Base-by-base conservation (phyloP, 2,797 vertebrate genomes). In the Pseudopleuronectes americanus region DNA sequence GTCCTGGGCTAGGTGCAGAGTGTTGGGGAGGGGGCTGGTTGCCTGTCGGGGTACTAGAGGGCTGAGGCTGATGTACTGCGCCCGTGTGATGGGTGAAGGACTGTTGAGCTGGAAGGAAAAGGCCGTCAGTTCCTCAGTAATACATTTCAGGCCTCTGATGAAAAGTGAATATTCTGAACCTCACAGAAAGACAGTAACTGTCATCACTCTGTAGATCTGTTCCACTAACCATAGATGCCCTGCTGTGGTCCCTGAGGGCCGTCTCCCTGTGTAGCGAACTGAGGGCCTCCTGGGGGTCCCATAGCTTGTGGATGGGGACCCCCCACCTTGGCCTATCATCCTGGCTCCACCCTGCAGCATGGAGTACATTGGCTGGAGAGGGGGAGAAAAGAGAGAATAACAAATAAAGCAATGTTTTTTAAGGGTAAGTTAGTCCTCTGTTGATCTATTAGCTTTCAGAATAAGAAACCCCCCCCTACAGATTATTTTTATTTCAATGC, bases 21-120 rank as follows among this genome's bases (percentile, higher is more conserved):
- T 98, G 96, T 89, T 98, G 96, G 41, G 95, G 95, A 52, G 95
- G 96, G 8, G 94, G 96, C 88, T 97, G 96, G 92, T 90, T 98
- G 80, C 96, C 96, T 22, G 96, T 97, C 3, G 96, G 96, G 2
- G 96, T 98, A 84, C 95, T 97, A 74, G 96, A 96, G 38, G 96
- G 96, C 86, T 97, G 96, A 2, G 96, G 96, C 60, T 94, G 96
- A 88, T 97, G 96, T 64, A 97, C 93, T 80, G 95, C 93, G 2
- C 95, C 95, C 6, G 96, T 91, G 84, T 96, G 96, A 86, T 97
- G 96, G 48, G 96, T 89, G 84, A 96, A 97, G 31, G 96, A 94
- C 89, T 97, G 96, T 36, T 95, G 94, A 73, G 96, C 96, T 91
- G 16, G 8, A 33, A 12, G 16, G 76, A 84, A 84, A 28, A 64